These are phyloP conservation scores for Ia io DNA, from an alignment of 2,113 vertebrate genomes.

Conservation along the genomic window DNA sequence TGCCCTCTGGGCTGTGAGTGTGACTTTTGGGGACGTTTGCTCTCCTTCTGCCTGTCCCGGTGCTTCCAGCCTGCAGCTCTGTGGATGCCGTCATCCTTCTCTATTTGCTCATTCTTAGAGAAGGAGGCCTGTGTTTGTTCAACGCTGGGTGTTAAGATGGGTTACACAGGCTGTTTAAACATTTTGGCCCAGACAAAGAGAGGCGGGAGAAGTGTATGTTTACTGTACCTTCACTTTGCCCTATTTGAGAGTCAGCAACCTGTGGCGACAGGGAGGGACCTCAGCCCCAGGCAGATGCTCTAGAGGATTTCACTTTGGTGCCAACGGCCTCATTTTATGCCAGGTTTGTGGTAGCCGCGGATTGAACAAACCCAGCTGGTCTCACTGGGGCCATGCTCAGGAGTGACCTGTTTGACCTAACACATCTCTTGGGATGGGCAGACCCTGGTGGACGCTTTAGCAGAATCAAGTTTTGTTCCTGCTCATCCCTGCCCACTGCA, in stretches of 20 bases:
- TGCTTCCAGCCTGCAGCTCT: neutral
- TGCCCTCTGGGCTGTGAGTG: neutral
- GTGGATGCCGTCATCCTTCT: neutral
- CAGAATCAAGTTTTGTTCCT: neutral
- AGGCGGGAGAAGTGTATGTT: conserved; percentile 51
- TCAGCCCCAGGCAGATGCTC: neutral
- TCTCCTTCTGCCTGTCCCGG: neutral
- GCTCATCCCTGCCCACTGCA: too few species aligned
- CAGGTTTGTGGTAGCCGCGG: neutral
- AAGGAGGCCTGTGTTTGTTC: conserved; percentile 46
- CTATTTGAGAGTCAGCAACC: neutral
- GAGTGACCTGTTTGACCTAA: too few species aligned
- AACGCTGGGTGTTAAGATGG: conserved; percentile 19
- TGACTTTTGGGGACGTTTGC: neutral
- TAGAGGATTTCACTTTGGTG: neutral
- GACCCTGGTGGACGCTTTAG: neutral
- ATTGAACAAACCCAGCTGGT: neutral
- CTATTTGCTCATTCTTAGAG: conserved; percentile 32
- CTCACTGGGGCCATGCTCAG: neutral
- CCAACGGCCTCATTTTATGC: too few species aligned
- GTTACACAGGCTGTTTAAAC: conserved; percentile 50
- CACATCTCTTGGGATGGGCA: neutral
- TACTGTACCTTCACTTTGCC: conserved; percentile 29
- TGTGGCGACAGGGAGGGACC: neutral
- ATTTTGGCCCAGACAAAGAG: conserved; percentile 40